Evolutionary conservation across 2,888 invertebrate species (phyloP), one percentile per base, ranked within the genome.

Genomic region (Hymenopus coronatus): DNA sequence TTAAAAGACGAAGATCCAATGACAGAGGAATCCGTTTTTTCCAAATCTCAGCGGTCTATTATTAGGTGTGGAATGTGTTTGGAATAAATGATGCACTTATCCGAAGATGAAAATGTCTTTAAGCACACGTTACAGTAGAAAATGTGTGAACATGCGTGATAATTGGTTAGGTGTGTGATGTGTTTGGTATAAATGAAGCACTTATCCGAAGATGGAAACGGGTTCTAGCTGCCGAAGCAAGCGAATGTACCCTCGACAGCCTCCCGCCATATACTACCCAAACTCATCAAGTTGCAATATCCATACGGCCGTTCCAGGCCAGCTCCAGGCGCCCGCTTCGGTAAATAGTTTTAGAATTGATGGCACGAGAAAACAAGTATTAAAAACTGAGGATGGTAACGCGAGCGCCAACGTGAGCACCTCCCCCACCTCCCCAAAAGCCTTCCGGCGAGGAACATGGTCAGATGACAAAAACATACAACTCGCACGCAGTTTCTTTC

Each of bases 311-410:
- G 54, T 70, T 70, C 54, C 54, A 28, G 9, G 30, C 28, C 28
- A 30, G 81, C 86, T 81, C 28, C 30, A 30, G 86, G 86, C 86
- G 86, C 9, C 28, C 25, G 54, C 87, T 28, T 70, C 28, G 81
- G 87, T 87, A 87, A 87, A 87, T 87, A 87, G 87, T 87, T 87
- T 87, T 70, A 70, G 82, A 87, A 87, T 87, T 87, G 87, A 87
- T 87, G 87, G 87, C 87, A 81, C 82, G 83, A 30, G 20, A 30
- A 83, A 27, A 83, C 25, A 15, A 30, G 30, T 30, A 28, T 30
- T 30, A 83, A 30, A 83, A 30, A 83, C 83, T 28, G 25, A 30
- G 83, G 83, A 28, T 83, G 28, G 28, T 83, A 83, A 83, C 28
- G 83, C 28, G 54, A 70, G 54, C 54, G 54, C 54, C 54, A 46